Percentiles rank a stretch among this genome's conserved stretches.
Conservation (phyloP, 2,797 vertebrate genomes). For the Hylomyscus alleni region DNA sequence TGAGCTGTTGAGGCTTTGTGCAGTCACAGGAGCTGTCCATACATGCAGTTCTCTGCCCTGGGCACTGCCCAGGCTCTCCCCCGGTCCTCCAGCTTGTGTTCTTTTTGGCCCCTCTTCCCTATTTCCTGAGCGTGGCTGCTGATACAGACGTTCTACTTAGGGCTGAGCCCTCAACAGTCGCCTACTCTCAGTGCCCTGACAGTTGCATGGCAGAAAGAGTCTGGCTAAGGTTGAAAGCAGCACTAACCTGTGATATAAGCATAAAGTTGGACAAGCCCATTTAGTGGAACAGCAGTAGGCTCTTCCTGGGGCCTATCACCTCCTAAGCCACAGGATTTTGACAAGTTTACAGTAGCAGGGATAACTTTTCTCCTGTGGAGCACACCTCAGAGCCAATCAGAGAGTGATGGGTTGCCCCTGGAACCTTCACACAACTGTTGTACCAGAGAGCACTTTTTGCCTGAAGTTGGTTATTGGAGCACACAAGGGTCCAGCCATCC, state of each 20-base stretch:
- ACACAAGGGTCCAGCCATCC: background rate
- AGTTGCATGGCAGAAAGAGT: background rate
- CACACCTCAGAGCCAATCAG: background rate
- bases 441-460: background rate
- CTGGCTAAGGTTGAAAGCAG: background rate
- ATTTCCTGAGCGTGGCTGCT: too few species aligned
- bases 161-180: background rate
- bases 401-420: background rate
- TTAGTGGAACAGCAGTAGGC: background rate
- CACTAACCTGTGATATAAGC: background rate
- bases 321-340: background rate
- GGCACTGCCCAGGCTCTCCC: too few species aligned
- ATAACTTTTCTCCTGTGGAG: background rate
- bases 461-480: too few species aligned
- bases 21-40: background rate
- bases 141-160: background rate
- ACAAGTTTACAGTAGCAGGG: too few species aligned
- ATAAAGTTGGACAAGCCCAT: background rate
- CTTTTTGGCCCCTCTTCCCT: background rate
- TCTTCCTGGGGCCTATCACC: background rate
- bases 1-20: background rate
- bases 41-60: background rate
- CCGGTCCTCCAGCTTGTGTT: too few species aligned
- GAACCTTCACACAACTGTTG: background rate
- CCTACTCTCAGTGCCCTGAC: background rate